Evolutionary conservation across 1,140 invertebrate species (phyloP), one percentile per base, ranked within the genome.

Genomic region (Calosoma granatense): DNA sequence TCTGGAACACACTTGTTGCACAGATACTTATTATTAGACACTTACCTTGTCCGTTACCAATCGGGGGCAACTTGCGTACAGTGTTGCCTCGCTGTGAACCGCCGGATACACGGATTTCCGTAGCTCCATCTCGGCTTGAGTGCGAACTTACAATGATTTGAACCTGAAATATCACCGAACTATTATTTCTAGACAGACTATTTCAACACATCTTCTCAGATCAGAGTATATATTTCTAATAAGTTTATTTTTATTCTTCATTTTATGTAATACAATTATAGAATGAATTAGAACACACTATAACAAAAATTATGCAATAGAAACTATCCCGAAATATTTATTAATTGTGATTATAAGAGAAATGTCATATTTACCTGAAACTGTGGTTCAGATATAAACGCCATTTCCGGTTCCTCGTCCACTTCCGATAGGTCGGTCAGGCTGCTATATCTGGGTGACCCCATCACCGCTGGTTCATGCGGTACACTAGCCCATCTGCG

Each of bases 31-130:
- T n/a, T 36, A n/a, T 36, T 36, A 36, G n/a, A 36, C 6, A 36
- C 26, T 15, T 59, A 59, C 58, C 58, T 52, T 55, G 43, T 55
- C 23, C 53, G 17, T 59, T 56, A 21, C 55, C 53, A 20, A 59
- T 59, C n/a, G 58, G 58, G 2, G 58, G 58, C n/a, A 59, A 39
- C 39, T 56, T 59, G 26, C 51, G 51, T 12, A 43, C 47, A n/a
- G 15, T 26, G 19, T 43, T 26, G 22, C 51, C 51, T 23, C 55
- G 62, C 14, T 61, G 60, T 9, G 64, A 66, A 12, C 66, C 66
- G 2, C 65, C 63, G 56, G 65, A 61, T 15, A 68, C 62, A 53
- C 64, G 55, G 15, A 68, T 64, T 56, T 68, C 66, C 1, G 65
- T 65, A 36, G 61, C 63, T 12, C 65, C 65, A 54, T 66, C 64